Conservation (phyloP, 1,140 invertebrate genomes). For the Whitmania pigra region DNA sequence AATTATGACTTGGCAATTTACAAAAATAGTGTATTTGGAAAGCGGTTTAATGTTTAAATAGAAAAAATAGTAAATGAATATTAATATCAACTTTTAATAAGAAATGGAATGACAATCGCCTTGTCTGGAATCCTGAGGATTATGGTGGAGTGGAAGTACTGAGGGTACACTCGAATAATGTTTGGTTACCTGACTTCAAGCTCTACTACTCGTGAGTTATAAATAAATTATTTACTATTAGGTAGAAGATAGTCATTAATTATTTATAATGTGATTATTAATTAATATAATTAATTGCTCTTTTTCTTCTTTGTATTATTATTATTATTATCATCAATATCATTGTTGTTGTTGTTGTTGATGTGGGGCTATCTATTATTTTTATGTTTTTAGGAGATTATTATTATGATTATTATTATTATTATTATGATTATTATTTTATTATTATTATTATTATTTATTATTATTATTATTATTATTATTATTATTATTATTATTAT, state of each 20-base stretch:
- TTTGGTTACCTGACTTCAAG: slow-evolving; percentile 5
- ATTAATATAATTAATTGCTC: no score
- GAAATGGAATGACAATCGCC: not conserved
- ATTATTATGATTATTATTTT: not conserved
- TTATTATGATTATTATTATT: not conserved
- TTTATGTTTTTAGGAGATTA: not conserved
- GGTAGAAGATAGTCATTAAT: no score
- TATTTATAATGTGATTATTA: no score
- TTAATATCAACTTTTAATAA: not conserved
- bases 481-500: no score
- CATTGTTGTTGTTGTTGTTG: no score
- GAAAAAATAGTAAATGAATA: not conserved
- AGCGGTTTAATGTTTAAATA: not conserved
- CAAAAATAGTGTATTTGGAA: no score
- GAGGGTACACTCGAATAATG: not conserved
- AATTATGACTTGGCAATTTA: no score
- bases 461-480: no score
- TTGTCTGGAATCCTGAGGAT: not conserved
- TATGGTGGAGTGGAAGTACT: not conserved
- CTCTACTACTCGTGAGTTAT: not conserved
- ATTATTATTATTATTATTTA: no score
- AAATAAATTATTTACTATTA: not conserved
- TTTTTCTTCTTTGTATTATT: no score
- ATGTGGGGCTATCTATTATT: no score
- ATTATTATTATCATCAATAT: no score